Conservation (phyloP, 2,113 vertebrate genomes). For the Calypte anna region DNA sequence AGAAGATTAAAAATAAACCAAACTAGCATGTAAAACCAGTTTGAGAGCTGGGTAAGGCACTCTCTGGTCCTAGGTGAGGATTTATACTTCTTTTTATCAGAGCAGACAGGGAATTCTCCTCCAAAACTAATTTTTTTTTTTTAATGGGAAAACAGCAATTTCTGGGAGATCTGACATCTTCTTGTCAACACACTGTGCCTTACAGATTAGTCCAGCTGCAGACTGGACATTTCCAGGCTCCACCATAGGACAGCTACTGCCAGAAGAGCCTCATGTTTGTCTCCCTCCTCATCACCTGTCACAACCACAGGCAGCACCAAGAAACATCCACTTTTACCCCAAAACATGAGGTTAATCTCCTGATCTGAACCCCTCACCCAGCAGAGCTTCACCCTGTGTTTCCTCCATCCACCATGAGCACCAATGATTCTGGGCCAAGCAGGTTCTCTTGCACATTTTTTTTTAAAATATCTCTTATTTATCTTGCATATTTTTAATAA, state of each 20-base stretch:
- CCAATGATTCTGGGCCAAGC: neutral
- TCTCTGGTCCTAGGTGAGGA: neutral
- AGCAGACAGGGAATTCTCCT: neutral
- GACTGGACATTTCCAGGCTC: neutral
- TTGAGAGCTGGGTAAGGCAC: neutral
- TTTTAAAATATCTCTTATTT: too few relatives aligned
- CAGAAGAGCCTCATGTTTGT: neutral
- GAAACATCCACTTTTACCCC: neutral
- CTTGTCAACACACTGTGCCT: fast-evolving
- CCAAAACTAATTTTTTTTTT: neutral
- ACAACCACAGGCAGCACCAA: neutral
- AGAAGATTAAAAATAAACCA: neutral
- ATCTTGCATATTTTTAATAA: neutral
- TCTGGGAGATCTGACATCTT: neutral
- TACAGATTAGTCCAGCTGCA: neutral
- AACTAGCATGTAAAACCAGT: neutral
- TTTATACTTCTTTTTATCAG: neutral
- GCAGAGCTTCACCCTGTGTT: neutral
- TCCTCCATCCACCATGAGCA: neutral
- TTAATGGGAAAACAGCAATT: neutral
- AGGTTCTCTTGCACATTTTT: neutral
- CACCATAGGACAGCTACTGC: neutral
- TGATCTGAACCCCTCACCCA: neutral
- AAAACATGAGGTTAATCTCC: neutral
- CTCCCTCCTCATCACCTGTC: too few relatives aligned